Evolutionary conservation across 2,113 vertebrate species (phyloP).

Genomic region (Phylloscopus trochiloides): DNA sequence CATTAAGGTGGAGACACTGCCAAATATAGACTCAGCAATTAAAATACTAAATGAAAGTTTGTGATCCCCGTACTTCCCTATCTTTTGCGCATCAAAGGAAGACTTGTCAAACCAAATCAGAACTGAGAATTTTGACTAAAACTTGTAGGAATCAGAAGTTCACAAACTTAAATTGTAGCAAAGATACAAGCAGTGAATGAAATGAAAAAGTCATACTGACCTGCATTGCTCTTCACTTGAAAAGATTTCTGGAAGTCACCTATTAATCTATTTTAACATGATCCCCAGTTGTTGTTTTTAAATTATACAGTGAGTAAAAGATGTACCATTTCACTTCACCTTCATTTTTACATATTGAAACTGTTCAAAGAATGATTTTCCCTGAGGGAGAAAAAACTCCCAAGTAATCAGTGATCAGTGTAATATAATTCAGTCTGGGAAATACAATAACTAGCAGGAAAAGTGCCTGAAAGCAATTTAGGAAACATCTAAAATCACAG

Average conservation of each 20-base stretch:
- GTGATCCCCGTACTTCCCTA: background rate
- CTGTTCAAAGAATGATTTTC: background rate
- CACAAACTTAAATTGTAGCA: background rate
- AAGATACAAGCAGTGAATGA: background rate
- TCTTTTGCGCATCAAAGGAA: background rate
- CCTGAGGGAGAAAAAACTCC: background rate
- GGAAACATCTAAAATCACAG: background rate
- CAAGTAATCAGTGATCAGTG: background rate
- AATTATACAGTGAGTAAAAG: background rate
- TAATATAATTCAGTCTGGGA: background rate
- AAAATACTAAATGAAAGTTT: slow-evolving; percentile 45
- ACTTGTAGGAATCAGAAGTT: slow-evolving; percentile 1
- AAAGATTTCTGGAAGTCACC: background rate
- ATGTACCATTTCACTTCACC: background rate
- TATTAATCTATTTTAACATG: background rate
- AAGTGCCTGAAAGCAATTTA: background rate
- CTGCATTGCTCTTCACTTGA: background rate
- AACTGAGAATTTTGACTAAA: slow-evolving; percentile 15
- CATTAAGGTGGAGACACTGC: slow-evolving; percentile 56
- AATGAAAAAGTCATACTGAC: background rate
- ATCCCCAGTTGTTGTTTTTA: background rate
- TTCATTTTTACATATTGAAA: background rate
- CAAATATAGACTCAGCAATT: slow-evolving; percentile 61
- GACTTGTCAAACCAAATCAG: slow-evolving; percentile 18
- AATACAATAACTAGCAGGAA: background rate